These are phyloP conservation scores for Piaya cayana DNA, from an alignment of 2,113 vertebrate species.

Conservation along the genomic window DNA sequence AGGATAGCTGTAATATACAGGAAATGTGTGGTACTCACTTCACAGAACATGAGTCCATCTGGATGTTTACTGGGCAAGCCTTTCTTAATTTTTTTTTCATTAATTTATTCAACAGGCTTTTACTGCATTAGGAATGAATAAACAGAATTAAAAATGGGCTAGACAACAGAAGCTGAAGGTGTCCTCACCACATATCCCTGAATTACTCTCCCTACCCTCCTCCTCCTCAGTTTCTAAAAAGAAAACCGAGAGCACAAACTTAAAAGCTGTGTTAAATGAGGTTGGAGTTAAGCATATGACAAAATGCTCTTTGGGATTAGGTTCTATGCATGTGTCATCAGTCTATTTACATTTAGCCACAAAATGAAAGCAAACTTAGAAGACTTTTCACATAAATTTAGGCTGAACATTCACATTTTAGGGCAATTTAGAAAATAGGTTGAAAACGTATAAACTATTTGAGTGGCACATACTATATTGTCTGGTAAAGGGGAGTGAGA, in stretches of 20 bases:
- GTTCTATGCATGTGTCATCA: background rate
- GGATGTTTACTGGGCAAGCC: background rate
- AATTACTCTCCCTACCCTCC: background rate
- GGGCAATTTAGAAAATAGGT: background rate
- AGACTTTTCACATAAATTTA: background rate
- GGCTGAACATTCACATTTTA: background rate
- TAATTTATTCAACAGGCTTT: background rate
- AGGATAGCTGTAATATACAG: background rate
- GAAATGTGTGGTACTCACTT: background rate
- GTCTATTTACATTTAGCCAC: background rate
- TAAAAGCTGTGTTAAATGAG: background rate
- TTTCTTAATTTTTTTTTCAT: background rate
- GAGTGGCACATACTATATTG: background rate
- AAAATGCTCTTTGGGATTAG: background rate
- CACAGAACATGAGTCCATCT: background rate
- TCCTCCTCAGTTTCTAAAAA: background rate
- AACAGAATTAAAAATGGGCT: background rate
- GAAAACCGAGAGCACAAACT: background rate
- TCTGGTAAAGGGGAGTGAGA: background rate
- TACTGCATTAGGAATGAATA: background rate
- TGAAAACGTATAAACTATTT: background rate
- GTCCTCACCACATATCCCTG: background rate
- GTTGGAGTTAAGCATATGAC: background rate
- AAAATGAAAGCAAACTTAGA: background rate
- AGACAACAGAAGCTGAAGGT: background rate